Percentiles rank a stretch among this genome's conserved stretches.
phyloP scores from a whole-genome alignment of 2,888 invertebrate species.

The Cryptocheilus praepositus region DNA sequence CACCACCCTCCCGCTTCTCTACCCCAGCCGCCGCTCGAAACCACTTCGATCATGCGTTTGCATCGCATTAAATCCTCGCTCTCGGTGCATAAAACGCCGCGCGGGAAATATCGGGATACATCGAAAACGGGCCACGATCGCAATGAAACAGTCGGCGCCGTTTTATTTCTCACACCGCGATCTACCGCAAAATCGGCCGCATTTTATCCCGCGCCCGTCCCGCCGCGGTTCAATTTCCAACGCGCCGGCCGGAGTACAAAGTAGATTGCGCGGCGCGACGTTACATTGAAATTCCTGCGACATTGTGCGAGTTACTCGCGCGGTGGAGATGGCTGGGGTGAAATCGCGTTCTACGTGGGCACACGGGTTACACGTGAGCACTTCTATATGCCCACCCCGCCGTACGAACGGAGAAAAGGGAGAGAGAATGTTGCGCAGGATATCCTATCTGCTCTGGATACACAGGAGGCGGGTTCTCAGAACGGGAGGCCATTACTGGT shows the following conservation, averaged over 20 bases:
- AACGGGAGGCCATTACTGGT: slow-evolving; percentile 72
- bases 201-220: too few species aligned
- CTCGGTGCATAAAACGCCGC: slow-evolving; percentile 8
- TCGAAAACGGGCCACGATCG: too few species aligned
- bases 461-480: slow-evolving; percentile 66
- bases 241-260: slow-evolving; percentile 11
- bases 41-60: too few species aligned
- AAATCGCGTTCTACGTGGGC: slow-evolving; percentile 38
- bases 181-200: too few species aligned
- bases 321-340: slow-evolving; percentile 19
- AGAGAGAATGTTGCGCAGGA: slow-evolving; percentile 37
- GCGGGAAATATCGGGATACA: slow-evolving; percentile 15
- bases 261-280: not conserved
- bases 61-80: not conserved
- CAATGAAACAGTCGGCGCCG: too few species aligned
- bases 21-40: too few species aligned
- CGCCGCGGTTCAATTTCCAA: slow-evolving; percentile 22
- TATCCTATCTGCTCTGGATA: slow-evolving; percentile 64
- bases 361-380: slow-evolving; percentile 36
- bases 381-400: slow-evolving; percentile 29
- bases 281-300: slow-evolving; percentile 15
- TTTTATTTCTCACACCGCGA: too few species aligned
- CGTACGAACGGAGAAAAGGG: slow-evolving; percentile 25
- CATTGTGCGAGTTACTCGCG: not conserved
- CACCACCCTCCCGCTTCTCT: too few species aligned